Base-by-base conservation (phyloP, 2,113 vertebrate genomes). In the Carettochelys insculpta region DNA sequence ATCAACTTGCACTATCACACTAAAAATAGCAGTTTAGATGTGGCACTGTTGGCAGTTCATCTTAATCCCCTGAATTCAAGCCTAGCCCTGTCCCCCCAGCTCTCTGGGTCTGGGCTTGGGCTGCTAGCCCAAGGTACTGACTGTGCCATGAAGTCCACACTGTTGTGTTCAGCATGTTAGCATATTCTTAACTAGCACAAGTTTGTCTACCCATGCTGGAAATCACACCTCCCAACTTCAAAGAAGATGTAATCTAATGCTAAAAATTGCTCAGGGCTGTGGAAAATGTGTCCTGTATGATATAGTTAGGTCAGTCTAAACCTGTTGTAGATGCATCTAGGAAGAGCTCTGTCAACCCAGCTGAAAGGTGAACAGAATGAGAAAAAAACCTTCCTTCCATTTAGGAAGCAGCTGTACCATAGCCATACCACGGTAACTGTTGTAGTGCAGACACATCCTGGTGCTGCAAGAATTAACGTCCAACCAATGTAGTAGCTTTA, bases 381-480 rank as follows among this genome's bases (percentile, higher is more conserved):
- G 14, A 34, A 17, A 17, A 34, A 17, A 34, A 6, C 13, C 56
- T 56, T 56, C 25, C 34, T 3, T 61, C 58, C 34, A 19, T n/a
- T 16, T 61, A n/a, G 58, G 58, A 65, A 61, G 29, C 58, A 61
- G 34, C 31, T 61, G n/a, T 16, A 65, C 31, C 31, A 34, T n/a
- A n/a, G 58, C 58, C 19, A 8, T 65, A 34, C 7, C 58, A n/a
- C 31, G 16, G 13, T 61, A 14, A 31, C 91, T 90, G 86, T 92
- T 92, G 90, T 88, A 82, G 93, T 2, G 83, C 87, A 89, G 83
- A 92, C 90, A 90, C 52, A 71, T 94, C 34, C 81, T 93, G n/a
- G 52, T 80, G 56, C 83, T 71, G 20, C 38, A 71, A 41, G 38
- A 73, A 43, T 22, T 38, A 24, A 73, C 13, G 89, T 91, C 83